A percentile compares a stretch with the other conserved stretches of the same genome.
Evolutionary conservation across 2,113 vertebrate species (phyloP).

Genomic region (Tylochromis polylepis): DNA sequence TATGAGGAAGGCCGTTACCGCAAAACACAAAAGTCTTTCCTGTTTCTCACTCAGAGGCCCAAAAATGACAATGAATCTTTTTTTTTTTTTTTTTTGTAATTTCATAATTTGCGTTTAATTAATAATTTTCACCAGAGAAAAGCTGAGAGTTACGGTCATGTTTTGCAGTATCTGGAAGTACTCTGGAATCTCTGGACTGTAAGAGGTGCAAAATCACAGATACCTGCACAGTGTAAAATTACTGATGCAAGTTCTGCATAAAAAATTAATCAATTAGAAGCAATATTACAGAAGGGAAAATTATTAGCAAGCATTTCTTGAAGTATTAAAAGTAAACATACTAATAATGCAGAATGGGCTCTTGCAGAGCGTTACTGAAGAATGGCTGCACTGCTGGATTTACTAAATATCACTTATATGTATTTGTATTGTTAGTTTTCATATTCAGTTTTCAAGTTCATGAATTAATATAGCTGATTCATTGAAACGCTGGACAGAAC

Average conservation of each 20-base stretch:
- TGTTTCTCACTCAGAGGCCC: neutral
- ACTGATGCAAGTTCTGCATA: neutral
- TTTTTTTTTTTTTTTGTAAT: too few relatives aligned
- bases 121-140: neutral
- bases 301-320: neutral
- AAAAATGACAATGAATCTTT: neutral
- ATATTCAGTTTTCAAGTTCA: neutral
- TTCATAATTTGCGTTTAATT: neutral
- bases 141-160: neutral
- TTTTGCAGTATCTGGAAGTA: neutral
- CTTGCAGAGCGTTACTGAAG: neutral
- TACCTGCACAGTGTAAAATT: neutral
- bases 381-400: neutral
- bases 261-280: neutral
- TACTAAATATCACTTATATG: neutral
- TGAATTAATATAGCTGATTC: too few relatives aligned
- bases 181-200: neutral
- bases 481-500: neutral
- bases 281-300: neutral
- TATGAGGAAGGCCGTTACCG: neutral
- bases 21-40: neutral
- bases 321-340: neutral
- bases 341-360: neutral
- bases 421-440: neutral
- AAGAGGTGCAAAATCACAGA: neutral